Conservation (phyloP, 2,888 invertebrate species). For the Calliopum simillimum region DNA sequence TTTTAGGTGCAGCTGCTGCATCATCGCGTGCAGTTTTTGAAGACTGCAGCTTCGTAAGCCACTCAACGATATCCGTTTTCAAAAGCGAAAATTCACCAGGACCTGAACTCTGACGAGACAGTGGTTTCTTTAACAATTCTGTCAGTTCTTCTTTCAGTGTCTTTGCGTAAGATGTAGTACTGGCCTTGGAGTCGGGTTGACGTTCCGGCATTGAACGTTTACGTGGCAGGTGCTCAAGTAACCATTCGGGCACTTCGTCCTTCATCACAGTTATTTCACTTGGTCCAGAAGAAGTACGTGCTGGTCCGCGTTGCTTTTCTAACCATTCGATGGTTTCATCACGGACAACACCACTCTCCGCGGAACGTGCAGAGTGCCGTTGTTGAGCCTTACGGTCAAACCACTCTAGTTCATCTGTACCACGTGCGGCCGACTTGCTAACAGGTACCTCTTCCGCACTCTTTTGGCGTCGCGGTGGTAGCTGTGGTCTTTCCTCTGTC, state of each 20-base stretch:
- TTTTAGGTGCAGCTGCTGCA: slow-evolving; percentile 45
- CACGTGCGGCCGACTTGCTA: slow-evolving; percentile 47
- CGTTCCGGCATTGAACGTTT: slow-evolving; percentile 60
- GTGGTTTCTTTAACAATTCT: slow-evolving; percentile 64
- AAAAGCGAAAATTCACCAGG: slow-evolving; percentile 65
- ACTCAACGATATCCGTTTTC: slow-evolving; percentile 66
- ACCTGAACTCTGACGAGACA: slow-evolving; percentile 66
- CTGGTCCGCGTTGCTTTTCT: slow-evolving; percentile 60
- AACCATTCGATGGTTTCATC: slow-evolving; percentile 66
- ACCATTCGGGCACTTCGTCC: slow-evolving; percentile 66
- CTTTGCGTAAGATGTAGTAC: slow-evolving; percentile 61
- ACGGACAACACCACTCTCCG: slow-evolving; percentile 64
- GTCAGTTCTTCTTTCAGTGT: slow-evolving; percentile 62
- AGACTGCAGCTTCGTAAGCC: slow-evolving; percentile 65
- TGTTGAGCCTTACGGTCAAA: slow-evolving; percentile 66
- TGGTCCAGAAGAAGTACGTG: slow-evolving; percentile 66
- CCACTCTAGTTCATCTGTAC: slow-evolving; percentile 63
- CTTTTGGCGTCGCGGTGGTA: slow-evolving; percentile 53
- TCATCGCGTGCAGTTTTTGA: slow-evolving; percentile 48
- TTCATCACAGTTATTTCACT: slow-evolving; percentile 66
- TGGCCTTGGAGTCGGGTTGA: slow-evolving; percentile 50
- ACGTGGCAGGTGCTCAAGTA: slow-evolving; percentile 63
- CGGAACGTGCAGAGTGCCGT: slow-evolving; percentile 66
- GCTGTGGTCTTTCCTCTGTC: slow-evolving; percentile 51
- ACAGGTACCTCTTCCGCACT: slow-evolving; percentile 55